phyloP scores from a whole-genome alignment of 2,797 vertebrate genomes.

The Loris lydekkerianus region DNA sequence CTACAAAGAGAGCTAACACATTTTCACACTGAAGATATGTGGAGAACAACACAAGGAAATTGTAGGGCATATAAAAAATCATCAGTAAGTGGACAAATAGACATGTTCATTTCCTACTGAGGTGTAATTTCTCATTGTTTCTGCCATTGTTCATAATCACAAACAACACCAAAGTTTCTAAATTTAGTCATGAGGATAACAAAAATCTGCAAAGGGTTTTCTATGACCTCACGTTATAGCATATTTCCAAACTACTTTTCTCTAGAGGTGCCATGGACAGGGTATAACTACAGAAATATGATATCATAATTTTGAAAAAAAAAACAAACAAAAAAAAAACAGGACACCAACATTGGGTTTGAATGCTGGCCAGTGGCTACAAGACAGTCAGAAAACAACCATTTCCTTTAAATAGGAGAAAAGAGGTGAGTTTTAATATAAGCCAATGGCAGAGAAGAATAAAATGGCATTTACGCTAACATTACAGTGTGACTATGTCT shows the following conservation, averaged over 20 bases:
- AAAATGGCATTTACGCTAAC: neutral
- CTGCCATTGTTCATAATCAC: neutral
- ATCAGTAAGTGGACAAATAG: neutral
- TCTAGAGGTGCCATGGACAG: neutral
- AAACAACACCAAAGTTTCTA: neutral
- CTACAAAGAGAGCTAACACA: neutral
- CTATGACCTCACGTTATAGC: neutral
- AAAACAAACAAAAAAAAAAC: neutral
- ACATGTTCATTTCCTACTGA: neutral
- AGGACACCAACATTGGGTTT: neutral
- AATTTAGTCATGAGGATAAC: neutral
- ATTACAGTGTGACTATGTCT: conserved; percentile 5
- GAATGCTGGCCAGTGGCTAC: neutral
- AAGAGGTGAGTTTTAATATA: neutral
- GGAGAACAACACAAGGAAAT: neutral
- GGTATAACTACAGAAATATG: neutral
- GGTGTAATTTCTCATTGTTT: neutral
- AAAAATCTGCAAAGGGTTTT: conserved; percentile 24
- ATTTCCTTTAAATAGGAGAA: neutral
- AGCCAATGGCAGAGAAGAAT: neutral
- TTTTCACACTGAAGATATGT: neutral
- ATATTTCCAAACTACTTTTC: neutral
- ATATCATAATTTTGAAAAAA: neutral
- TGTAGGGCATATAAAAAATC: neutral
- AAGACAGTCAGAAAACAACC: neutral